Base-by-base conservation (phyloP, 2,113 vertebrate genomes). In the Ceratotherium simum region DNA sequence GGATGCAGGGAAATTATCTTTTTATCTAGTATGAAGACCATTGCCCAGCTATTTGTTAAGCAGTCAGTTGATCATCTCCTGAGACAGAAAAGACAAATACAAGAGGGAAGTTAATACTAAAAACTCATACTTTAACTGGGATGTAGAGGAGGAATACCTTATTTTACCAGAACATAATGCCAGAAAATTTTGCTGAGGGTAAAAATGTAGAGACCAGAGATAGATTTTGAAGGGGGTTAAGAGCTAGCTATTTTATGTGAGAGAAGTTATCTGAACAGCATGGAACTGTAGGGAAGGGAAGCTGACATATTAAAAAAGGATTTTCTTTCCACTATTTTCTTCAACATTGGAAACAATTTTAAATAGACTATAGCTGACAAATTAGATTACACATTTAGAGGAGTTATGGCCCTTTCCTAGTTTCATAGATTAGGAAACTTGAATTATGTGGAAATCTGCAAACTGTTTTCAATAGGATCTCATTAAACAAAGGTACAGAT, bases 51-150 rank as follows among this genome's bases (percentile, higher is more conserved):
- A 25, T 42, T 81, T 76, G 48, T 60, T 86, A 90, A 79, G 72
- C 69, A 48, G 0, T 25, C 31, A 72, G 46, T 36, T 39, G 31
- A n/a, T 70, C 17, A 27, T 51, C 33, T 60, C 65, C 51, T 76
- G 51, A 85, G 20, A 88, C 7, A 90, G 81, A 39, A 94, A 90
- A 87, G 67, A 90, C 33, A 92, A 64, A 83, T 78, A 48, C n/a
- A 95, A 73, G 20, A 64, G 72, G 69, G 33, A 78, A 84, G 29
- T 27, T 76, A 31, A 48, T 60, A 42, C 33, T 82, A 81, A 86
- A 46, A 95, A 65, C 78, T 70, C 33, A 62, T 8, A 31, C 6
- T 5, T n/a, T 72, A 13, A 21, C 8, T 64, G 67, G 48, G 29
- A 48, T 48, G 0, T 48, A 58, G 48, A 67, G 33, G 36, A 51